phyloP scores from a whole-genome alignment of 2,113 vertebrate species.

The Aviceda subcristata region DNA sequence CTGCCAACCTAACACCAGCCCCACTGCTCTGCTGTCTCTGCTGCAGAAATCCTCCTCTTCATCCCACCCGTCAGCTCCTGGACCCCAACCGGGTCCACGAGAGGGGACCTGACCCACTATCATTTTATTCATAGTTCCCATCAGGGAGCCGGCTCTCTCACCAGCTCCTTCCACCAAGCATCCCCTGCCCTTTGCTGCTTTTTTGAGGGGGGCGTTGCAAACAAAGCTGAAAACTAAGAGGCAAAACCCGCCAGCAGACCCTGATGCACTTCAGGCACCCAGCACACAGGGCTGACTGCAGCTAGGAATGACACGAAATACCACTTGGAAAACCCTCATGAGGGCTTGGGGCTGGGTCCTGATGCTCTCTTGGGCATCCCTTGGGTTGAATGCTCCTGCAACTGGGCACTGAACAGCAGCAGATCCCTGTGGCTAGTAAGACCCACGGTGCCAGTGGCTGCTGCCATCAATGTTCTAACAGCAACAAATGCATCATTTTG shows the following conservation, averaged over 20 bases:
- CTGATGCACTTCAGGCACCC: background rate
- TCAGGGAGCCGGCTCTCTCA: background rate
- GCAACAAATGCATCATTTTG: conserved; percentile 60
- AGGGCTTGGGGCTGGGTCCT: background rate
- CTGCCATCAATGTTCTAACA: conserved; percentile 45
- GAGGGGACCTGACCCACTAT: background rate
- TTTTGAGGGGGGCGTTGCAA: background rate
- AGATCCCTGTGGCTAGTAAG: conserved; percentile 28
- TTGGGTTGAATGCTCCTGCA: background rate
- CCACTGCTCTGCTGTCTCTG: accelerated
- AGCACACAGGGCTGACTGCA: background rate
- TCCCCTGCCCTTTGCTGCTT: background rate
- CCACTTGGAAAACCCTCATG: background rate
- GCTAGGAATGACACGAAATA: background rate
- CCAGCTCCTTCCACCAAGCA: background rate
- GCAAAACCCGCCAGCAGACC: background rate
- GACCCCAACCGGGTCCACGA: accelerated
- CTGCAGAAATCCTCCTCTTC: background rate
- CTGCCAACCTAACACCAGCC: background rate
- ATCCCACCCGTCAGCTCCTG: accelerated
- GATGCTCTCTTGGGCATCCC: background rate
- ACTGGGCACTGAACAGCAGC: background rate
- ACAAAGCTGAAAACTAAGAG: background rate
- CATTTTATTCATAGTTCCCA: background rate
- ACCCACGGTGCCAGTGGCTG: conserved; percentile 27